Conservation (phyloP, 2,797 vertebrate genomes). For the Hypotaenidia philippensis region DNA sequence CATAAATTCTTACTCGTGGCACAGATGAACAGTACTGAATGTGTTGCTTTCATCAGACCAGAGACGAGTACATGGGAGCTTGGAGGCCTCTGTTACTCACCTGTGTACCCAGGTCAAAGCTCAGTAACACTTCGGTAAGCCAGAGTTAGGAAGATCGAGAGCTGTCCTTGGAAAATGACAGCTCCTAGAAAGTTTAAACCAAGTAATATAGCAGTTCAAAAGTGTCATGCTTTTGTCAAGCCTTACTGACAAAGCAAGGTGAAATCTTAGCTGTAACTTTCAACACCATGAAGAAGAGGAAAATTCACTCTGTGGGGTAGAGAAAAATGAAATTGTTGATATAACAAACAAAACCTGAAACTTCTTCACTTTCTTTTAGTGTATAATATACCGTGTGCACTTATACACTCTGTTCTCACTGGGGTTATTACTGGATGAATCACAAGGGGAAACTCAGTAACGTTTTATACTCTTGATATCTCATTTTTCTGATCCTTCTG, state of each 20-base stretch:
- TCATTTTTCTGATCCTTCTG: neutral
- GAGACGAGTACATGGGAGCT: accelerated
- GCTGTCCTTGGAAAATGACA: neutral
- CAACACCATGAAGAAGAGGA: neutral
- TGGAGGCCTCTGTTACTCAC: neutral
- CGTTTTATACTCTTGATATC: neutral
- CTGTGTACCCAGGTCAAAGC: neutral
- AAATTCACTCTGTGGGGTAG: neutral
- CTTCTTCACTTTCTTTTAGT: neutral
- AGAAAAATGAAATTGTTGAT: neutral
- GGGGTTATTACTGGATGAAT: neutral
- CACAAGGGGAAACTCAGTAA: neutral
- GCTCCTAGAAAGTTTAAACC: neutral
- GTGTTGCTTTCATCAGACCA: neutral
- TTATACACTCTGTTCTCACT: neutral
- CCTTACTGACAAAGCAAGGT: neutral
- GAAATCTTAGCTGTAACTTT: neutral
- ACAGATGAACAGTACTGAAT: neutral
- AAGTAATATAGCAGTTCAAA: neutral
- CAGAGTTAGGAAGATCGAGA: neutral
- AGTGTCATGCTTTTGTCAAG: neutral
- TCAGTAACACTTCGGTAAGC: neutral
- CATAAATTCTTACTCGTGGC: neutral
- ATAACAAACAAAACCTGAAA: neutral
- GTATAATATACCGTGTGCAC: neutral